Percentiles rank a stretch among this genome's conserved stretches.
phyloP scores from a whole-genome alignment of 2,888 invertebrate genomes.

The Drosophila kanekoi region DNA sequence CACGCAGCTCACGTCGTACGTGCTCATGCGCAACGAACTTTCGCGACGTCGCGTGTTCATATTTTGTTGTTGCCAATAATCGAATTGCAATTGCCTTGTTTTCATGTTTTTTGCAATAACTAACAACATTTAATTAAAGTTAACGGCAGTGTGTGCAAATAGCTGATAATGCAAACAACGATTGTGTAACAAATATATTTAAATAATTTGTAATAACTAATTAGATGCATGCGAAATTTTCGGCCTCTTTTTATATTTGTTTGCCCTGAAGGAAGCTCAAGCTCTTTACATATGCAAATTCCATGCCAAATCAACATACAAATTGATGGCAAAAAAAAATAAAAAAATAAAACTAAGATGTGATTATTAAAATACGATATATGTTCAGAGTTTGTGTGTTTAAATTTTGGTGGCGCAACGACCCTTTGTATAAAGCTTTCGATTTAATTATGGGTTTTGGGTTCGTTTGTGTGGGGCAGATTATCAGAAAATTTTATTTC shows the following conservation, averaged over 20 bases:
- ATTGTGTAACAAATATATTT: conserved; percentile 43
- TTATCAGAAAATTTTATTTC: conserved; percentile 8
- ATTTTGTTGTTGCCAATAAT: conserved; percentile 46
- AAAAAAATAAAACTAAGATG: conserved; percentile 24
- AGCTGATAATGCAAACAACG: conserved; percentile 28
- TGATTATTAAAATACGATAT: conserved; percentile 27
- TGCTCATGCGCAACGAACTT: conserved; percentile 51
- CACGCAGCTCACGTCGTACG: conserved; percentile 19
- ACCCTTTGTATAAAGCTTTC: conserved; percentile 37
- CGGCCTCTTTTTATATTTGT: not conserved
- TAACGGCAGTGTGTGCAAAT: conserved; percentile 54
- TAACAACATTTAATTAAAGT: conserved; percentile 55
- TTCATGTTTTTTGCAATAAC: conserved; percentile 45
- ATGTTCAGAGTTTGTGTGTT: conserved; percentile 8
- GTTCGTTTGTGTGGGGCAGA: conserved; percentile 6
- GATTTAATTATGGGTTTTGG: conserved; percentile 54
- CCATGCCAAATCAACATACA: conserved; percentile 28
- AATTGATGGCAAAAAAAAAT: conserved; percentile 22
- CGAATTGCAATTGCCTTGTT: conserved; percentile 51
- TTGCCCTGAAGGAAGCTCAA: conserved; percentile 25
- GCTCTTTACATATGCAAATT: conserved; percentile 49
- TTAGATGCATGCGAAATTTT: conserved; percentile 32
- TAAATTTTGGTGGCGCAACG: conserved; percentile 63
- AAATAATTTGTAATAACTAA: conserved; percentile 25
- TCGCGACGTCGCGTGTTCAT: conserved; percentile 55